These are phyloP conservation scores for Campoplex nolae DNA, from an alignment of 2,888 invertebrate species.

Conservation along the genomic window DNA sequence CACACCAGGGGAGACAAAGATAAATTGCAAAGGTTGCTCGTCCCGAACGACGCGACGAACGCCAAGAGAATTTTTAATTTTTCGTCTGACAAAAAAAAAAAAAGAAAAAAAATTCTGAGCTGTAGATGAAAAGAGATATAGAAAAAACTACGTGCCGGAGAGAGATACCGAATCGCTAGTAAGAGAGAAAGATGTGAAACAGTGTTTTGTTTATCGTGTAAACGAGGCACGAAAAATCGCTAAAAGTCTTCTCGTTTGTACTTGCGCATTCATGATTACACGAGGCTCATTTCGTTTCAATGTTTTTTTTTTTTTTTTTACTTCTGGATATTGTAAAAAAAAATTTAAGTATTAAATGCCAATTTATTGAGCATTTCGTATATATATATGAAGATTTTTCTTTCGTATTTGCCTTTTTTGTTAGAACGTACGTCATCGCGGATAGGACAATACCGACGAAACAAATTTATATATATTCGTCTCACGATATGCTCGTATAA, in stretches of 20 bases:
- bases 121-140: background rate
- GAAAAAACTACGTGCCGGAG: background rate
- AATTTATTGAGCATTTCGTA: background rate
- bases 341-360: background rate
- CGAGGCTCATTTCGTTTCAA: background rate
- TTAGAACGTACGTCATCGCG: too few species aligned
- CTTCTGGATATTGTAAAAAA: background rate
- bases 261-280: constrained; percentile 3
- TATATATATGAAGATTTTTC: too few species aligned
- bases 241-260: constrained; percentile 38
- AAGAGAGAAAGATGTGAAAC: constrained; percentile 5
- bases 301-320: background rate
- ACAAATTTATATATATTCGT: too few species aligned
- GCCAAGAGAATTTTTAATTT: constrained; percentile 51
- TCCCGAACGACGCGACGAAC: constrained; percentile 13
- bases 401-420: too few species aligned
- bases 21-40: constrained; percentile 26
- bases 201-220: background rate
- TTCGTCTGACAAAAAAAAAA: constrained; percentile 17
- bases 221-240: constrained; percentile 34
- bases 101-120: constrained; percentile 1
- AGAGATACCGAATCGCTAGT: background rate
- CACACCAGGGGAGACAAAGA: background rate
- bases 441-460: too few species aligned
- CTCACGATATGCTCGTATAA: background rate